These are phyloP conservation scores for Thymelicus lineola DNA, from an alignment of 2,888 invertebrate species.

Conservation along the genomic window DNA sequence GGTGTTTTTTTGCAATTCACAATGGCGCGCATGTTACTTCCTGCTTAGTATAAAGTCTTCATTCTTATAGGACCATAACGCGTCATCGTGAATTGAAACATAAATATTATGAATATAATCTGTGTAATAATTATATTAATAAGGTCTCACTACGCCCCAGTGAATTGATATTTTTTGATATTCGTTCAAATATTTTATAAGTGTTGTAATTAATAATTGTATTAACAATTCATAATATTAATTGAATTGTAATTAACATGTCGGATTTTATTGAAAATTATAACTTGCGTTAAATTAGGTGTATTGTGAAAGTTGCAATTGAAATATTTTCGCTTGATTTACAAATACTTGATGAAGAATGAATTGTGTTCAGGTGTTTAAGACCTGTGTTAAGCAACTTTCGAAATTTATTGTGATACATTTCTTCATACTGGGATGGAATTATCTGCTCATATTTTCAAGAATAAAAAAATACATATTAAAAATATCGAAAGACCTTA, in stretches of 20 bases:
- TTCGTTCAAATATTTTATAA: conserved; percentile 11
- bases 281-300: background rate
- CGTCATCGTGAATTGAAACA: conserved; percentile 8
- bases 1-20: conserved; percentile 4
- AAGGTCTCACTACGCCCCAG: conserved; percentile 13
- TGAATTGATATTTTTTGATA: conserved; percentile 18
- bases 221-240: background rate
- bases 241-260: background rate
- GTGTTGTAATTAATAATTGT: background rate
- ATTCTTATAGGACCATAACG: conserved; percentile 6
- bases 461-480: background rate
- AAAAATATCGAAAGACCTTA: background rate
- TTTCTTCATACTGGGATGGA: background rate
- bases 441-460: too few relatives aligned
- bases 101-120: background rate
- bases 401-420: background rate
- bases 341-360: too few relatives aligned
- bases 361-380: too few relatives aligned
- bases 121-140: background rate
- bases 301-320: background rate
- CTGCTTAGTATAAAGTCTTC: conserved; percentile 2
- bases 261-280: conserved; percentile 1
- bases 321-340: background rate
- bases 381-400: too few relatives aligned
- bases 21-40: background rate